Percentiles rank a stretch among this genome's conserved stretches.
Conservation (phyloP, 2,888 invertebrate species). For the Rhamnusium bicolor region DNA sequence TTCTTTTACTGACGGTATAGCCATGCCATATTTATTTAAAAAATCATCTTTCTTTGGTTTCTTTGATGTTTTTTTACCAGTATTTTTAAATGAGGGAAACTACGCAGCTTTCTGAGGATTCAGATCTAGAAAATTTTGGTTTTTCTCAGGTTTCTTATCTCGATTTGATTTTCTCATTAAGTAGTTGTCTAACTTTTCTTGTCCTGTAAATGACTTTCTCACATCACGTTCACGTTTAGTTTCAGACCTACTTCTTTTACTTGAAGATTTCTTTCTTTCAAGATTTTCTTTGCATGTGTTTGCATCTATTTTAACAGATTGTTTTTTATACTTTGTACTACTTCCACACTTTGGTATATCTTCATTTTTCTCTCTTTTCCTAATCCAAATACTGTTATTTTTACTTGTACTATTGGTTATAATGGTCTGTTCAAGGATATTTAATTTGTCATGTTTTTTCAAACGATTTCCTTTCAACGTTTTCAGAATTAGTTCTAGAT, state of each 20-base stretch:
- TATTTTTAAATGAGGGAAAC: constrained; percentile 44
- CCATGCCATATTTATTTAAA: constrained; percentile 56
- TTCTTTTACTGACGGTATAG: constrained; percentile 53
- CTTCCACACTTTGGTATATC: too few species aligned
- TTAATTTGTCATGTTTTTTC: not conserved
- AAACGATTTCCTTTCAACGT: too few species aligned
- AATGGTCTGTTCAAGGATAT: too few species aligned
- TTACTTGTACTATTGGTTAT: too few species aligned
- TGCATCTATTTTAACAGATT: too few species aligned
- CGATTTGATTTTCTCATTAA: not conserved
- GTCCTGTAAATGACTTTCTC: not conserved
- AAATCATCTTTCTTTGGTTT: constrained; percentile 40
- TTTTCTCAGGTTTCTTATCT: not conserved
- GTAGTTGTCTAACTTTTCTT: not conserved
- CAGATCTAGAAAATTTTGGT: constrained; percentile 29
- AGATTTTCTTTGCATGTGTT: not conserved
- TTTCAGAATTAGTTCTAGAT: not conserved
- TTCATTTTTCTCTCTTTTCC: too few species aligned
- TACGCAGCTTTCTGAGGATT: constrained; percentile 47
- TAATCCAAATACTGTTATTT: too few species aligned
- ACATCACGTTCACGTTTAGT: not conserved
- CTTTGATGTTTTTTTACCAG: constrained; percentile 33
- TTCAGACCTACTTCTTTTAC: not conserved
- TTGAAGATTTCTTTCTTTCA: not conserved
- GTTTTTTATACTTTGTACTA: too few species aligned